Percentiles rank a stretch among this genome's conserved stretches.
Conservation (phyloP, 2,113 vertebrate genomes). For the Raphicerus campestris region DNA sequence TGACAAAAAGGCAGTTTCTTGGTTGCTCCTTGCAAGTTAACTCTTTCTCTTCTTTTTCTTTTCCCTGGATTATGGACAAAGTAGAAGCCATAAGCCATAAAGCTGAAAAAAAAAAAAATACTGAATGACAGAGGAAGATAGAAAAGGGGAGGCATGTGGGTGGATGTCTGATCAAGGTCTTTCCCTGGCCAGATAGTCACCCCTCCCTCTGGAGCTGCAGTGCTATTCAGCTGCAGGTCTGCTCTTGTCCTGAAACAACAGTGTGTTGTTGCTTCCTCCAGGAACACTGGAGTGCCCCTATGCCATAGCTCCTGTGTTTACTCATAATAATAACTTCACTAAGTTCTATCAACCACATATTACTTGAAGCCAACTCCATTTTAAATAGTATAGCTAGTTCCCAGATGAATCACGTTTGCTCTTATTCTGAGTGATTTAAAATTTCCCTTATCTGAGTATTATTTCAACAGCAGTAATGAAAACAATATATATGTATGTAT, state of each 20-base stretch:
- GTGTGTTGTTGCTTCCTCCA: no score
- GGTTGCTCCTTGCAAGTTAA: neutral
- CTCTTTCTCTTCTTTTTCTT: neutral
- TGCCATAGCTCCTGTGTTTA: neutral
- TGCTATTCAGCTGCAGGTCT: no score
- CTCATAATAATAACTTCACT: neutral
- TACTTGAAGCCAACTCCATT: neutral
- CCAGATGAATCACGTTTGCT: neutral
- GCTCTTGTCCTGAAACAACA: neutral
- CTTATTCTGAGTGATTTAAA: neutral
- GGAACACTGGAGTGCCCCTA: neutral
- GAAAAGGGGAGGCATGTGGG: neutral
- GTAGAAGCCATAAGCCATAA: neutral
- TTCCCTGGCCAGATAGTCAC: neutral
- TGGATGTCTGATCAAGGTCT: neutral
- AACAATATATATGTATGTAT: neutral
- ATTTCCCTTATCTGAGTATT: neutral
- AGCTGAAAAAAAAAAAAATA: neutral
- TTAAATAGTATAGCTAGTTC: neutral
- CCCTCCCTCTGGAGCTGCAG: neutral
- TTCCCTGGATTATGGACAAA: neutral
- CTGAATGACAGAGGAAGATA: neutral
- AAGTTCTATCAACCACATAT: neutral
- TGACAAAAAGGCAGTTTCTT: neutral
- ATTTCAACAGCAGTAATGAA: neutral